phyloP scores from a whole-genome alignment of 2,888 invertebrate genomes.

The Phortica okadai region DNA sequence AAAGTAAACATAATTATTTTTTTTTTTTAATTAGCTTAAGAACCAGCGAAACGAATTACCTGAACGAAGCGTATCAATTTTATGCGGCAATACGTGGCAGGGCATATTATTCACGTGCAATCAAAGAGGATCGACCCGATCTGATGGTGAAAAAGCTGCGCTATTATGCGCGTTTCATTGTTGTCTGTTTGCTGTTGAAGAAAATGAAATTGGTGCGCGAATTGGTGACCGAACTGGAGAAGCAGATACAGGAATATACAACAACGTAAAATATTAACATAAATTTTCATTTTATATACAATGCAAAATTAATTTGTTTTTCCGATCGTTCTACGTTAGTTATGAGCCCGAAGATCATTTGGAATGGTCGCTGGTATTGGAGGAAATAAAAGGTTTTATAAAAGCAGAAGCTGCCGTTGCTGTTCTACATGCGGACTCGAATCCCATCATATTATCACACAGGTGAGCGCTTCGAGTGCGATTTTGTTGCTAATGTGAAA shows the following conservation, averaged over 20 bases:
- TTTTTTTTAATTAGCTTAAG: conserved; percentile 81
- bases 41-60: conserved; percentile 96
- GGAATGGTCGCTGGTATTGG: conserved; percentile 96
- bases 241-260: conserved; percentile 96
- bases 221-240: conserved; percentile 92
- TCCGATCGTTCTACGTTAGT: conserved; percentile 48
- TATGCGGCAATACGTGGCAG: conserved; percentile 96
- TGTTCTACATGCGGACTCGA: conserved; percentile 91
- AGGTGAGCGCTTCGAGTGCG: conserved; percentile 79
- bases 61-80: conserved; percentile 97
- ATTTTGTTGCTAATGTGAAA: conserved; percentile 50
- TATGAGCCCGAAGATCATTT: conserved; percentile 98
- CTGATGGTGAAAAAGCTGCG: conserved; percentile 97
- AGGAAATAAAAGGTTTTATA: conserved; percentile 96
- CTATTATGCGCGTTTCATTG: conserved; percentile 97
- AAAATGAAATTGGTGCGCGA: conserved; percentile 95
- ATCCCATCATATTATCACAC: conserved; percentile 90
- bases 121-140: conserved; percentile 95
- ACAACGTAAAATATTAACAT: conserved; percentile 79
- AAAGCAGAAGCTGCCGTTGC: conserved; percentile 93
- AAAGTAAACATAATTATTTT: background rate
- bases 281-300: background rate
- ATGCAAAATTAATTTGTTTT: conserved; percentile 25
- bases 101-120: conserved; percentile 95
- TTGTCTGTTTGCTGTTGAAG: conserved; percentile 94